Base-by-base conservation (phyloP, 2,888 invertebrate species). In the Syritta pipiens region DNA sequence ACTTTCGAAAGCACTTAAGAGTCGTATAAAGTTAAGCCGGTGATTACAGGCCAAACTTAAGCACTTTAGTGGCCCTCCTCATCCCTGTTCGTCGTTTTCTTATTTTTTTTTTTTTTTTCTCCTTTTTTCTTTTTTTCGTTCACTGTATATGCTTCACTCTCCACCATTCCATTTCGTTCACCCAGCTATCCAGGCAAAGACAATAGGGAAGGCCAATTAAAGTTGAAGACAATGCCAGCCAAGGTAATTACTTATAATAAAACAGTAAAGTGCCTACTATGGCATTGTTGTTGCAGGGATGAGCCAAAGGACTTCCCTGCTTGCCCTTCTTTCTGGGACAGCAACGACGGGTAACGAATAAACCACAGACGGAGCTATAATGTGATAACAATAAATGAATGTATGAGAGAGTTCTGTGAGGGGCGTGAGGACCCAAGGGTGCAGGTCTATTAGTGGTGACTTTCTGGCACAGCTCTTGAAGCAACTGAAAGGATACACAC, bases 171-270 rank as follows among this genome's bases (percentile, higher is more conserved):
- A 17, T 48, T 59, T 49, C 10, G 28, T 53, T 46, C 46, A 40
- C 6, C 49, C 40, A 32, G 46, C 42, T 57, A 69, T 44, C 46
- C 40, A 53, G 28, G 10, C 32, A 24, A 51, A 63, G 55, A 63
- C 69, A 62, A 63, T 60, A 65, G 57, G 40, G 53, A 65, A 30
- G 42, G 63, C 51, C 77, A 77, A 77, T 71, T 77, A 77, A 77
- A 77, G 53, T 71, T 71, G 65, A 77, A 71, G 77, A 77, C 77
- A 77, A 71, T 71, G 53, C 77, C 59, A 71, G 59, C 53, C 71
- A 77, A 77, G 77, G 77, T 77, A 77, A 77, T 77, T 77, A 77
- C 71, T 77, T 77, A 77, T 71, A 77, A 77, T 71, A 77, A 69
- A 71, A 65, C 59, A 77, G 71, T 77, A 76, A 76, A 76, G 69